A percentile compares a stretch with the other conserved stretches of the same genome.
Evolutionary conservation across 2,888 invertebrate species (phyloP).

Genomic region (Ectemnius cavifrons): DNA sequence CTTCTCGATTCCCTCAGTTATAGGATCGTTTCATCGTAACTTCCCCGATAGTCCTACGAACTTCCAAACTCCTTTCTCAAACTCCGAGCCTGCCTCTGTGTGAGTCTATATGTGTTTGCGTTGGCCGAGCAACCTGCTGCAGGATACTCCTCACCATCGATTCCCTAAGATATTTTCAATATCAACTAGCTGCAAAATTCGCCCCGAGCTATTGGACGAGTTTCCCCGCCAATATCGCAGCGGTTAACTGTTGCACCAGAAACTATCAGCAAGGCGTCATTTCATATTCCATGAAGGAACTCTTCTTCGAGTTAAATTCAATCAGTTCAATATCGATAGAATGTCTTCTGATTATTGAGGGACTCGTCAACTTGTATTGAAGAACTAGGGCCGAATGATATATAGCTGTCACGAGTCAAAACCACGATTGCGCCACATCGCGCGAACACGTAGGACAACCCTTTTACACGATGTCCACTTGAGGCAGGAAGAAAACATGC

Average conservation of each 20-base stretch:
- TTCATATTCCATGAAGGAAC: neutral
- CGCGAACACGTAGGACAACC: slow-evolving; percentile 22
- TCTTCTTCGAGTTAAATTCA: neutral
- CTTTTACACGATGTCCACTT: slow-evolving; percentile 21
- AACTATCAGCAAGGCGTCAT: neutral
- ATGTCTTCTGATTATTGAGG: no score
- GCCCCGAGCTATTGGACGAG: neutral
- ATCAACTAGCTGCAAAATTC: slow-evolving; percentile 11
- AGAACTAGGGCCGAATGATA: slow-evolving; percentile 11
- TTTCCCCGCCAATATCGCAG: neutral
- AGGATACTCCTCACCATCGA: slow-evolving; percentile 3
- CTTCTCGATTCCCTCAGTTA: slow-evolving; percentile 39
- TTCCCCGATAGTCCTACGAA: slow-evolving; percentile 33
- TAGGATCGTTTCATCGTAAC: slow-evolving; percentile 43
- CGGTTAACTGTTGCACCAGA: neutral
- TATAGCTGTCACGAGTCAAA: slow-evolving; percentile 30
- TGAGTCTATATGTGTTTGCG: neutral
- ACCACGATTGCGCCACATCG: slow-evolving; percentile 37
- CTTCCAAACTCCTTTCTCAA: slow-evolving; percentile 40
- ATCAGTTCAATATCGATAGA: no score
- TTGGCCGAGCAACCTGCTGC: slow-evolving; percentile 22
- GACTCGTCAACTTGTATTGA: no score
- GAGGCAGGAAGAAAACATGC: no score
- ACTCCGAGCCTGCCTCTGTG: slow-evolving; percentile 27
- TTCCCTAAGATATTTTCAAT: slow-evolving; percentile 20